Conservation (phyloP, 2,888 invertebrate species). For the Blera fallax region DNA sequence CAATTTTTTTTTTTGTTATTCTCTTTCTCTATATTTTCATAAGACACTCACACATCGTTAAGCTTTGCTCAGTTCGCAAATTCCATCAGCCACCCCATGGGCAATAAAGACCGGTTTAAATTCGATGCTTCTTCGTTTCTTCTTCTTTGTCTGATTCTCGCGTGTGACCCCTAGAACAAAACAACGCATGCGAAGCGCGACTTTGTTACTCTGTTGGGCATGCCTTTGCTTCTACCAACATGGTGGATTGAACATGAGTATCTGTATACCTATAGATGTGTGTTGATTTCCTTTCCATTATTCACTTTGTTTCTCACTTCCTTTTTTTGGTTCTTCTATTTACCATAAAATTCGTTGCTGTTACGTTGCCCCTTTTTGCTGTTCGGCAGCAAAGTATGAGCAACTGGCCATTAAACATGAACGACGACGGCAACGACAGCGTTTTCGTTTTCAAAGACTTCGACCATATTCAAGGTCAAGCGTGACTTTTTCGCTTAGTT, state of each 20-base stretch:
- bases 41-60: constrained; percentile 14
- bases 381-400: constrained; percentile 31
- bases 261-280: background rate
- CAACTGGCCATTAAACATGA: constrained; percentile 39
- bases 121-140: constrained; percentile 45
- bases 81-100: background rate
- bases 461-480: constrained; percentile 69
- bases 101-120: constrained; percentile 45
- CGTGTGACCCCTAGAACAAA: constrained; percentile 38
- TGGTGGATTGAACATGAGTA: background rate
- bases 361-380: background rate
- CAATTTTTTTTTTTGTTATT: background rate
- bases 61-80: constrained; percentile 24
- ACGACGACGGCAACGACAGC: constrained; percentile 37
- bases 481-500: constrained; percentile 50
- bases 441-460: constrained; percentile 62
- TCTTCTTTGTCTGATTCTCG: constrained; percentile 9
- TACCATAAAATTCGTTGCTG: constrained; percentile 34
- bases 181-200: constrained; percentile 34
- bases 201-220: constrained; percentile 20
- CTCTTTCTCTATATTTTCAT: background rate
- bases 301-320: background rate
- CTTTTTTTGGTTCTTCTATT: constrained; percentile 3
- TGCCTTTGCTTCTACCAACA: constrained; percentile 27
- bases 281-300: constrained; percentile 11